Conservation (phyloP, 1,140 invertebrate genomes). For the Drosophila watanabei region DNA sequence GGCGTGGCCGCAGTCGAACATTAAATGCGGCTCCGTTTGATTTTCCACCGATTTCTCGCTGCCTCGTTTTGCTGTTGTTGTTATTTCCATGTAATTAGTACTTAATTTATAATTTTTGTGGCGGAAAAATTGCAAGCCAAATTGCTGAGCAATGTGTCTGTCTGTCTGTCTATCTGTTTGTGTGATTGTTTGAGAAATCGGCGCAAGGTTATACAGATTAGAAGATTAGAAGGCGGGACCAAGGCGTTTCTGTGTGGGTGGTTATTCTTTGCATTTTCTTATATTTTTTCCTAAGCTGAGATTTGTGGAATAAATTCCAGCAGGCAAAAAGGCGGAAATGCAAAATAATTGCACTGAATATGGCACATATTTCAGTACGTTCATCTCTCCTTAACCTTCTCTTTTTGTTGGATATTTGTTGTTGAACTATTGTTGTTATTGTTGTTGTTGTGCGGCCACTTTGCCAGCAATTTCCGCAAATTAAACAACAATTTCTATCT, state of each 20-base stretch:
- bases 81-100: conserved; percentile 79
- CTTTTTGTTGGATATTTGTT: conserved; percentile 3
- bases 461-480: conserved; percentile 78
- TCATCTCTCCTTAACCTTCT: conserved; percentile 25
- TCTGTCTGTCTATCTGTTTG: neutral
- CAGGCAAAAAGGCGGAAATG: conserved; percentile 30
- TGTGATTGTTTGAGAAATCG: conserved; percentile 48
- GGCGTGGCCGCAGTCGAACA: conserved; percentile 55
- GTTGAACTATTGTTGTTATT: neutral
- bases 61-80: conserved; percentile 60
- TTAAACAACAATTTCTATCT: conserved; percentile 80
- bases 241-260: conserved; percentile 47
- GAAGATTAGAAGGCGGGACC: conserved; percentile 44
- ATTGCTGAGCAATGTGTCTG: conserved; percentile 59
- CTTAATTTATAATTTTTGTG: conserved; percentile 80
- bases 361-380: conserved; percentile 16
- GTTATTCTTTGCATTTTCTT: neutral
- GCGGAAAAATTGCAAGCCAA: conserved; percentile 67
- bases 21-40: conserved; percentile 75
- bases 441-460: conserved; percentile 41
- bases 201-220: conserved; percentile 57
- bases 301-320: conserved; percentile 38
- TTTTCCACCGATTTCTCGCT: conserved; percentile 66
- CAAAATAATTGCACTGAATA: conserved; percentile 29
- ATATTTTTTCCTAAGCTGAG: neutral